Percentiles rank a stretch among this genome's conserved stretches.
Evolutionary conservation across 2,888 invertebrate genomes (phyloP).

Genomic region (Pinctada fucata): DNA sequence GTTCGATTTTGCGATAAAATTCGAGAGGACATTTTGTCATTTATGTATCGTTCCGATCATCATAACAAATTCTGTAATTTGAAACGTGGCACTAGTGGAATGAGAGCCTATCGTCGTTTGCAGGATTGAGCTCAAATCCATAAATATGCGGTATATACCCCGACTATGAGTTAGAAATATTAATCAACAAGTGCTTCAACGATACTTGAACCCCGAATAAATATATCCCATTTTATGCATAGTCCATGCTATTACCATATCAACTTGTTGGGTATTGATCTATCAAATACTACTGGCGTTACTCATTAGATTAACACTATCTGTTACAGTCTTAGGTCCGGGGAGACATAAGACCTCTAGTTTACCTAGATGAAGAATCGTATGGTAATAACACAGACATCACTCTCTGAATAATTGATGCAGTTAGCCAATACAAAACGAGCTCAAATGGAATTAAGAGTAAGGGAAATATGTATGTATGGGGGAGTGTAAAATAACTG

Average conservation of each 20-base stretch:
- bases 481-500: neutral
- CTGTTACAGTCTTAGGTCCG: neutral
- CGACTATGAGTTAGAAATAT: no score
- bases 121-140: no score
- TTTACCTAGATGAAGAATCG: conserved; percentile 2
- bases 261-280: neutral
- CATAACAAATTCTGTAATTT: no score
- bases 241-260: neutral
- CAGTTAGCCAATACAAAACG: conserved; percentile 1
- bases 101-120: no score
- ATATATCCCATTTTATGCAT: neutral
- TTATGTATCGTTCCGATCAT: no score
- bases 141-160: no score
- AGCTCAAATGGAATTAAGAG: neutral
- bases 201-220: no score
- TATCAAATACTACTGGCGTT: neutral
- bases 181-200: no score
- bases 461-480: no score
- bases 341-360: neutral
- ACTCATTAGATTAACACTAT: conserved; percentile 1
- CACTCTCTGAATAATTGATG: conserved; percentile 22
- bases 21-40: no score
- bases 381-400: neutral
- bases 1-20: no score
- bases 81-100: no score